Evolutionary conservation across 2,797 vertebrate genomes (phyloP), one percentile per base, ranked within the genome.

Genomic region (Pipistrellus nathusii): DNA sequence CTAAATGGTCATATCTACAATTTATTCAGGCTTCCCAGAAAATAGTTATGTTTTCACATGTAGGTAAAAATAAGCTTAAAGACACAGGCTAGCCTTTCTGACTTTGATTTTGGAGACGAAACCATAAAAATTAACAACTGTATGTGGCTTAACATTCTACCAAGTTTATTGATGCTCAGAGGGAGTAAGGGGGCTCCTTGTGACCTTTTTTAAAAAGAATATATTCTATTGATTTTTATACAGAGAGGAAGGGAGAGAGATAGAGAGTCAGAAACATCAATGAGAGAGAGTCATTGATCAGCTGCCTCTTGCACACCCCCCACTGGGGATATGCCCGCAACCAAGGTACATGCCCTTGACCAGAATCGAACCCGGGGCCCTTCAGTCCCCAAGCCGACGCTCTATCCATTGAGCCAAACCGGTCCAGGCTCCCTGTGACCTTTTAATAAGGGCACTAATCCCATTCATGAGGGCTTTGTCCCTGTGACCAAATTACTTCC

Each of bases 1-100:
- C 32, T 88, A 85, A 68, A 72, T 84, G 88, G 93, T 80, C 44
- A 72, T 1, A 55, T 59, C 44, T 93, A 7, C 13, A 81, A 48
- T 95, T 77, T 91, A 85, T 57, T 89, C 14, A 27, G 46, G 13
- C 6, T 95, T 88, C 77, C 66, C 69, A 94, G 21, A 86, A 71
- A 83, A 93, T 72, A 73, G 48, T n/a, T 83, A 14, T 62, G 76
- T 92, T 93, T 95, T 92, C 82, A 93, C 8, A 94, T 84, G 11
- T 81, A 94, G 10, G 51, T 88, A 55, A 96, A 92, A 92, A 82
- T 83, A 95, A 92, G 62, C 32, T 88, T 85, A 69, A 35, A 90
- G 57, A 95, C 78, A 89, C 17, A 81, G 38, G 53, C 38, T 80
- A 59, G 27, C 76, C 12, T 88, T 90, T 77, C 57, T 86, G 73